Evolutionary conservation across 1,140 invertebrate genomes (phyloP).

Genomic region (Drosophila subpulchrella): DNA sequence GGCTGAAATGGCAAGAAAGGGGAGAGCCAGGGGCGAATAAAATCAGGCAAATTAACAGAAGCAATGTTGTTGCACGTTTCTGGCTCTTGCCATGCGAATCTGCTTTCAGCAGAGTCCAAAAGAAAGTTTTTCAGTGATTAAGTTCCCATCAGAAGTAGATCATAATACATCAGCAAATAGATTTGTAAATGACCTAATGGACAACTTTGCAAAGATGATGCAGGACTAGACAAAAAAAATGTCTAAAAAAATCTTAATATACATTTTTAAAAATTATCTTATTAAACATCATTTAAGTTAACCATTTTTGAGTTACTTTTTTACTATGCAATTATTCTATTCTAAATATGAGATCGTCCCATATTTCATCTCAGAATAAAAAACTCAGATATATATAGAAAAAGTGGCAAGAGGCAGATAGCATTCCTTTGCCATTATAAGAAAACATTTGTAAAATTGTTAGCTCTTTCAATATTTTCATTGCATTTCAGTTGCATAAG

Average conservation of each 20-base stretch:
- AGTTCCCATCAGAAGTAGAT: not conserved
- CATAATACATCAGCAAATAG: not conserved
- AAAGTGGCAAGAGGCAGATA: not conserved
- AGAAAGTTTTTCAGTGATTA: not conserved
- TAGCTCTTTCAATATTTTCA: conserved; percentile 72
- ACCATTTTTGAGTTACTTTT: too few relatives aligned
- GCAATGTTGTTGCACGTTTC: conserved; percentile 24
- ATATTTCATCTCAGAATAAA: conserved; percentile 32
- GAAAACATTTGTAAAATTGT: conserved; percentile 45
- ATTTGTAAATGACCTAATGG: not conserved
- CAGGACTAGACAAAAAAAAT: not conserved
- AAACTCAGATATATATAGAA: conserved; percentile 19
- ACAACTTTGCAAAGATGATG: not conserved
- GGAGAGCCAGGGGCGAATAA: conserved; percentile 6
- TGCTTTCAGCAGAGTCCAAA: not conserved
- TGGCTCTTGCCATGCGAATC: conserved; percentile 4
- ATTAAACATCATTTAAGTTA: too few relatives aligned
- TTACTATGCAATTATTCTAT: not conserved
- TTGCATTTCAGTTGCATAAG: conserved; percentile 72
- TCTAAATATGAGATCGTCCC: conserved; percentile 22
- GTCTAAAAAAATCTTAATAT: not conserved
- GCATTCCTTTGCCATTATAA: conserved; percentile 32
- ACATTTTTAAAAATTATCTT: too few relatives aligned
- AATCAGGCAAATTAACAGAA: conserved; percentile 41
- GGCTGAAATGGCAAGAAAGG: not conserved